These are phyloP conservation scores for Sebastes trivittatus DNA, from an alignment of 2,797 vertebrate species.

Conservation along the genomic window DNA sequence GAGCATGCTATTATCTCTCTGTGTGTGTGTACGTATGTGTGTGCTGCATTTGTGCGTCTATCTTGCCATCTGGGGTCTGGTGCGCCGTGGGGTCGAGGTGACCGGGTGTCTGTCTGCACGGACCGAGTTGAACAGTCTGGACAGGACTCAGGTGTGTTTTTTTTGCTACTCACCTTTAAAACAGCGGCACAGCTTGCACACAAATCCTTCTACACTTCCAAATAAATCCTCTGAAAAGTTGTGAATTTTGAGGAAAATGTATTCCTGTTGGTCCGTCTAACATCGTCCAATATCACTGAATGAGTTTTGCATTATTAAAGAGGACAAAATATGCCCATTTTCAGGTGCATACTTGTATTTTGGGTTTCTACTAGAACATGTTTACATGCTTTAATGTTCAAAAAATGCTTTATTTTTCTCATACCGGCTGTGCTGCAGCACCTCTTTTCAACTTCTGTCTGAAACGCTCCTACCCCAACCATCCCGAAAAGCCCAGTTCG, in stretches of 20 bases:
- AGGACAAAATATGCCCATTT: too few species aligned
- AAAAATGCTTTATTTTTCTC: too few species aligned
- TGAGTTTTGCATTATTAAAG: background rate
- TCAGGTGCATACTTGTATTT: too few species aligned
- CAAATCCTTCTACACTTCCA: background rate
- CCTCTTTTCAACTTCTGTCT: rapidly evolving
- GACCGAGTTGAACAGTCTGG: background rate
- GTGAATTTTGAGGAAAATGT: background rate
- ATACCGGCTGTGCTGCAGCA: too few species aligned
- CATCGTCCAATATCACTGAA: background rate
- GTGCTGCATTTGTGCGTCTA: background rate
- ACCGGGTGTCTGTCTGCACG: background rate
- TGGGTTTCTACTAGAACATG: too few species aligned
- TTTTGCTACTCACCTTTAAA: background rate
- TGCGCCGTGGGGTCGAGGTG: background rate
- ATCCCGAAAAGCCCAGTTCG: too few species aligned
- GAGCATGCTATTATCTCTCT: conserved; percentile 4
- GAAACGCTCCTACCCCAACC: too few species aligned
- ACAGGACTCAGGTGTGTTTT: background rate
- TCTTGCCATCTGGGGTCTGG: conserved; percentile 19
- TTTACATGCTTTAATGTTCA: rapidly evolving
- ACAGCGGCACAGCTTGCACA: background rate
- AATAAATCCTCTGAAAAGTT: background rate
- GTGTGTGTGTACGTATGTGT: background rate
- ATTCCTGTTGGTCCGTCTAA: background rate